Base-by-base conservation (phyloP, 92 coral and sea anemone species). In the Virgularia gustaviana region DNA sequence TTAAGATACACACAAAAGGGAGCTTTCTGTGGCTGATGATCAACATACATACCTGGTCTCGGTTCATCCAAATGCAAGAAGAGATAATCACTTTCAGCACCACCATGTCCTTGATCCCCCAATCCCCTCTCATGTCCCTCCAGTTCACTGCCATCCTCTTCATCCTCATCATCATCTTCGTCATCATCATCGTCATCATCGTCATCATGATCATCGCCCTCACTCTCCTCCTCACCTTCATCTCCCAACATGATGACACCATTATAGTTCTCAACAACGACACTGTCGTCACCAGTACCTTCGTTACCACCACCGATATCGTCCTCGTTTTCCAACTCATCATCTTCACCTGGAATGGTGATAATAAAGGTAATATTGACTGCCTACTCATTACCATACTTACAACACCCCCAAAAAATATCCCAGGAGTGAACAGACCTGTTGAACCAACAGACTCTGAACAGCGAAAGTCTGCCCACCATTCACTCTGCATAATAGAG, bases 111-210 rank as follows among this genome's bases (percentile, higher is more conserved):
- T n/a, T 86, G 92, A 24, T 80, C 96, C 78, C 84, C 80, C 72
- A 92, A 77, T 67, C 74, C 35, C 37, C 82, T 77, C 15, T 87
- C 85, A 31, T 89, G 91, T 29, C 87, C 97, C 35, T 90, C 96
- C 79, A 89, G 83, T 65, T 86, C 91, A 63, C 89, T 90, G 36
- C 96, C 91, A 11, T 95, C 98, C 37, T 83, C 95, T 8, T 92
- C 98, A 15, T 90, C 95, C 39, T 83, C 97, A 3, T 92, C 98
- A 11, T 88, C 95, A 16, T 84, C 91, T 0, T 85, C 90, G 9
- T 89, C 91, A 1, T 86, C 90, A 3, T 86, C 98, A 16, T 87
- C 96, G 1, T 90, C 91, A 20, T 91, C 97, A 36, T 91, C 91
- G 15, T 87, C 91, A 19, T 83, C 85, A 1, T 90, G 95, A 22